Conservation (phyloP, 1,140 invertebrate species). For the Bombyx mori region ASM3026992v2 NC_085124.1:13084001-13084500, state of each 20-base stretch:
- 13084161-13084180: no score
- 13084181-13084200: no score
- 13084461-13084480: constrained; percentile 38
- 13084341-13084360: constrained; percentile 64
- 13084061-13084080: no score
- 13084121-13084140: no score
- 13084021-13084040: no score
- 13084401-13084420: constrained; percentile 72
- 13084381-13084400: constrained; percentile 67
- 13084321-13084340: constrained; percentile 38
- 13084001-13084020: no score
- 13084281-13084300: constrained; percentile 33
- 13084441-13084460: constrained; percentile 52
- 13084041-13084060: no score
- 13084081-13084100: no score
- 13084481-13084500: constrained; percentile 19
- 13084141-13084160: no score
- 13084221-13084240: constrained; percentile 26
- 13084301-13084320: constrained; percentile 20
- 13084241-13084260: constrained; percentile 33
- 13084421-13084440: constrained; percentile 67
- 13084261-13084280: constrained; percentile 26
- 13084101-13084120: no score
- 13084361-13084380: constrained; percentile 67
- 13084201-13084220: no score